phyloP scores from a whole-genome alignment of 1,140 invertebrate species.

The Nomia melanderi region DNA sequence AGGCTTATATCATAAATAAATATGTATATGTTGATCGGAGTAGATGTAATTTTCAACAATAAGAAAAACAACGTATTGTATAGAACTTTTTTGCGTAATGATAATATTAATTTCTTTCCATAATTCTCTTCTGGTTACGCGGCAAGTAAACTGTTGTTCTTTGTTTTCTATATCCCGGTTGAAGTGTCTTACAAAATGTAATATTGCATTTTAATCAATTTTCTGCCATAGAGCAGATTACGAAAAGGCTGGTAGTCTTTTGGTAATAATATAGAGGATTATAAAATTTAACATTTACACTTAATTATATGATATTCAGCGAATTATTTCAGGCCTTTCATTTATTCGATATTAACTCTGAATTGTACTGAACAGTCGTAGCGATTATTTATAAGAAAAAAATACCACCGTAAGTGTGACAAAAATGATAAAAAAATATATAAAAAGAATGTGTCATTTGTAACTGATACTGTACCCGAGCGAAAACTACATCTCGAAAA shows the following conservation, averaged over 20 bases:
- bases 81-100: not conserved
- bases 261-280: not conserved
- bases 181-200: not conserved
- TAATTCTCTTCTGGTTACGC: constrained; percentile 11
- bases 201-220: not conserved
- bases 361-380: not conserved
- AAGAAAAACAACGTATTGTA: not conserved
- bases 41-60: constrained; percentile 10
- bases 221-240: not conserved
- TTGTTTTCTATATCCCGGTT: not conserved
- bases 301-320: constrained; percentile 19
- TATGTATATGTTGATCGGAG: constrained; percentile 23
- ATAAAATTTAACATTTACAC: constrained; percentile 30
- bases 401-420: not conserved
- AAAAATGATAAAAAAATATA: constrained; percentile 49
- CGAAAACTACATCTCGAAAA: constrained; percentile 43
- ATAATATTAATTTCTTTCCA: constrained; percentile 15
- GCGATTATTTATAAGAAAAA: constrained; percentile 8
- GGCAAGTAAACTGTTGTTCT: constrained; percentile 7
- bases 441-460: constrained; percentile 40
- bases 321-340: constrained; percentile 7
- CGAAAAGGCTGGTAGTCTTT: constrained; percentile 7
- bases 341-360: constrained; percentile 23
- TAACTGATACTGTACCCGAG: constrained; percentile 43
- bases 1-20: constrained; percentile 26